These are phyloP conservation scores for Cephalopachus bancanus DNA, from an alignment of 2,797 vertebrate genomes.

Conservation along the genomic window DNA sequence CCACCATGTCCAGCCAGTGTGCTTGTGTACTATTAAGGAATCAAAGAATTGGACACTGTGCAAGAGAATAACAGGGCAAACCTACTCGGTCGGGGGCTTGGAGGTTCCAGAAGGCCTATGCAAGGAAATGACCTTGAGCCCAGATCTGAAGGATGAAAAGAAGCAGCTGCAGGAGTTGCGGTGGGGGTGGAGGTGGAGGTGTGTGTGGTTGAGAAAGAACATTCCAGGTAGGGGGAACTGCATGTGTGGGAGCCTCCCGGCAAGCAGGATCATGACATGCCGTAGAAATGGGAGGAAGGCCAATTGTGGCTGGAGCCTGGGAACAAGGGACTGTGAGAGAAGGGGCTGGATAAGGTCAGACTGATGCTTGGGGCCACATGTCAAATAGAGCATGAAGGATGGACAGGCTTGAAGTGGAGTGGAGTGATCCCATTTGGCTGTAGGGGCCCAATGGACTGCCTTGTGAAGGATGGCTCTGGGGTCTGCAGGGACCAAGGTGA, in stretches of 20 bases:
- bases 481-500: accelerated
- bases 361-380: neutral
- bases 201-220: neutral
- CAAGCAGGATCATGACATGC: neutral
- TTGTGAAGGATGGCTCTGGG: neutral
- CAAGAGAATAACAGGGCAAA: neutral
- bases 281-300: neutral
- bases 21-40: neutral
- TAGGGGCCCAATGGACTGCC: neutral
- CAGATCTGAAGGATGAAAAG: neutral
- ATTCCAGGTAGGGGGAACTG: neutral
- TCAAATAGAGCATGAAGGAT: accelerated
- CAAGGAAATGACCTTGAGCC: neutral
- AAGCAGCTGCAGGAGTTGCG: too few relatives aligned
- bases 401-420: too few relatives aligned
- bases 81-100: accelerated
- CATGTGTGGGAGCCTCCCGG: neutral
- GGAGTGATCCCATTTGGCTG: neutral
- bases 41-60: neutral
- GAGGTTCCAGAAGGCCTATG: accelerated
- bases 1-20: too few relatives aligned
- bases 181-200: too few relatives aligned
- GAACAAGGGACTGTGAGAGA: neutral
- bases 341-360: too few relatives aligned
- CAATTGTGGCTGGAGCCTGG: neutral